These are phyloP conservation scores for Monochamus saltuarius DNA, from an alignment of 1,140 invertebrate species.

Conservation along the genomic window DNA sequence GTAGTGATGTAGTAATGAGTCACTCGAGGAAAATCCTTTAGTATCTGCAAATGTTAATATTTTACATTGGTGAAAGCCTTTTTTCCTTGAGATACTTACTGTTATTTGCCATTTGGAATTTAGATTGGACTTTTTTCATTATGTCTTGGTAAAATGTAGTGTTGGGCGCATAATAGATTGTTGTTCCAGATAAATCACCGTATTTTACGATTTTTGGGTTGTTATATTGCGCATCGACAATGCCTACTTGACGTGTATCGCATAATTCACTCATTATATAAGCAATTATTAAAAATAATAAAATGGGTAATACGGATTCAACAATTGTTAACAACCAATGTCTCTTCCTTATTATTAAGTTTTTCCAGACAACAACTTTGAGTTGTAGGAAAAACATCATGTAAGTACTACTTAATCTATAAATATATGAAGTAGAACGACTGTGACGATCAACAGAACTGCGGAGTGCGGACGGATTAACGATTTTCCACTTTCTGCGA, in stretches of 20 bases:
- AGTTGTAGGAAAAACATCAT: slow-evolving; percentile 26
- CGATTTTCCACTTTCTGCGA: too few relatives aligned
- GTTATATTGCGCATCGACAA: slow-evolving; percentile 34
- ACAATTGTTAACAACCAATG: slow-evolving; percentile 52
- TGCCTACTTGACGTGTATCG: slow-evolving; percentile 34
- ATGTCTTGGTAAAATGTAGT: slow-evolving; percentile 42
- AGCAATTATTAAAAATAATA: slow-evolving; percentile 46
- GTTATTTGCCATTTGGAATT: slow-evolving; percentile 46
- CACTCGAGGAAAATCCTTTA: slow-evolving; percentile 28
- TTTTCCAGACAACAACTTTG: slow-evolving; percentile 53
- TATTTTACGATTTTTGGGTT: slow-evolving; percentile 23
- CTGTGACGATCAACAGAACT: too few relatives aligned
- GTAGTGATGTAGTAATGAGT: slow-evolving; percentile 31
- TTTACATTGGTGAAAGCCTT: slow-evolving; percentile 8
- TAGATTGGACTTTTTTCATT: slow-evolving; percentile 46
- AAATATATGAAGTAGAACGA: too few relatives aligned
- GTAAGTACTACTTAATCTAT: too few relatives aligned
- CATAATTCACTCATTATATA: slow-evolving; percentile 42
- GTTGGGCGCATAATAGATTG: slow-evolving; percentile 50
- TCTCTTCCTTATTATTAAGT: slow-evolving; percentile 47
- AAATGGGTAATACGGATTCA: slow-evolving; percentile 50
- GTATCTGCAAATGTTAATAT: slow-evolving; percentile 31
- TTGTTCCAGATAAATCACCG: slow-evolving; percentile 21
- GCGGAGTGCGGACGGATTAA: too few relatives aligned
- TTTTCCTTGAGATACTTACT: slow-evolving; percentile 39